phyloP scores from a whole-genome alignment of 1,140 invertebrate genomes.

The Drosophila bipectinata region DNA sequence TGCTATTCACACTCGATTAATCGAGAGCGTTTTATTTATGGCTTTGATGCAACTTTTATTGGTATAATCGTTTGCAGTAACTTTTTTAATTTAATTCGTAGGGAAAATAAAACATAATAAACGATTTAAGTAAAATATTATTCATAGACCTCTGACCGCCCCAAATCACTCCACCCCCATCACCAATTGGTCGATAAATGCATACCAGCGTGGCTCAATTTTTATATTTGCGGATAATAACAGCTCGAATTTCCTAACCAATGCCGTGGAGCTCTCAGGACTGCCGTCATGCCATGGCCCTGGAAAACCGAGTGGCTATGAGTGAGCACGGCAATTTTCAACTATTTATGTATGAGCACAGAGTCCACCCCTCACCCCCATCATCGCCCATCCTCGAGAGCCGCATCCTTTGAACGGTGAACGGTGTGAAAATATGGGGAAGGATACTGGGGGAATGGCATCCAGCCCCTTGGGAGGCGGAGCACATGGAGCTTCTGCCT shows the following conservation, averaged over 20 bases:
- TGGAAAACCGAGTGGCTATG: conserved; percentile 56
- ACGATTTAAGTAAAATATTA: no score
- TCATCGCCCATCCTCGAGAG: background rate
- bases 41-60: conserved; percentile 36
- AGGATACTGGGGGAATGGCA: conserved; percentile 5
- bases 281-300: conserved; percentile 18
- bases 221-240: conserved; percentile 11
- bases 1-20: conserved; percentile 53
- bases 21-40: conserved; percentile 28
- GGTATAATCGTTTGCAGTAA: conserved; percentile 29
- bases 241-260: conserved; percentile 17
- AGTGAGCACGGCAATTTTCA: conserved; percentile 67
- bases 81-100: conserved; percentile 42
- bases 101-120: no score
- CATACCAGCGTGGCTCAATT: background rate
- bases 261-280: conserved; percentile 24
- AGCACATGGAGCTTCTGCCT: conserved; percentile 23
- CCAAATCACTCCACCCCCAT: background rate
- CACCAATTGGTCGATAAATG: conserved; percentile 18
- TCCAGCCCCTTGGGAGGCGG: conserved; percentile 7
- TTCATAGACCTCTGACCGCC: no score
- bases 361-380: conserved; percentile 7
- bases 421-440: conserved; percentile 26
- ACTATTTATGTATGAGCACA: conserved; percentile 62
- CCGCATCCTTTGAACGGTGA: background rate